Conservation (phyloP, 2,888 invertebrate species). For the Apodemia zela region DNA sequence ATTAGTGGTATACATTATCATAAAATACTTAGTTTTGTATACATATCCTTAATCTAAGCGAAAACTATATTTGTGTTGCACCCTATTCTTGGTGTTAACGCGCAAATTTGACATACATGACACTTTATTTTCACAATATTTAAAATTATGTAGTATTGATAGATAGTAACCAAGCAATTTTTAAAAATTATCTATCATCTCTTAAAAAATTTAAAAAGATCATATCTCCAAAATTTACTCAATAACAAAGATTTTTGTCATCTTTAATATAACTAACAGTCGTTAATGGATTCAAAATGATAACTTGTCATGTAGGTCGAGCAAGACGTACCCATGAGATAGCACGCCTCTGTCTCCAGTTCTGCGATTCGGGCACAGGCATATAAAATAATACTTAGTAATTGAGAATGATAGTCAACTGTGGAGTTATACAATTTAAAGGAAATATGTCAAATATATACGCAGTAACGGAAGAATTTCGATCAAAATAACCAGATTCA, state of each 20-base stretch:
- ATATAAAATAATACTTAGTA: constrained; percentile 9
- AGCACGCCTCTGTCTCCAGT: not conserved
- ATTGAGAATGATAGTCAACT: constrained; percentile 2
- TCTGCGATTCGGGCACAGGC: not conserved
- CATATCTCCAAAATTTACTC: too few relatives aligned
- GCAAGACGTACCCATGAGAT: not conserved
- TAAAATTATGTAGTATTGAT: too few relatives aligned
- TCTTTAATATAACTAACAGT: too few relatives aligned
- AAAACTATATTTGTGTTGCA: not conserved
- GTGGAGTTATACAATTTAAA: constrained; percentile 10
- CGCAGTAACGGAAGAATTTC: not conserved
- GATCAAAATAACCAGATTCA: too few relatives aligned
- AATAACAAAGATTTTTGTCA: too few relatives aligned
- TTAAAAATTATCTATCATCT: too few relatives aligned
- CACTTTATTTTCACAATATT: not conserved
- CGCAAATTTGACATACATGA: constrained; percentile 4
- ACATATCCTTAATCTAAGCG: not conserved
- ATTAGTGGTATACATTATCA: constrained; percentile 2
- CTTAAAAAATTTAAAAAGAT: too few relatives aligned
- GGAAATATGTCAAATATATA: not conserved
- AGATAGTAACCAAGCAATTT: not conserved
- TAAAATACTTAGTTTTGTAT: constrained; percentile 8
- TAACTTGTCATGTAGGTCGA: not conserved
- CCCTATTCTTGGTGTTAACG: not conserved
- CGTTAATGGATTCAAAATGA: not conserved